Percentiles rank a stretch among this genome's conserved stretches.
phyloP scores from a whole-genome alignment of 2,797 vertebrate genomes.

The Squalus acanthias region DNA sequence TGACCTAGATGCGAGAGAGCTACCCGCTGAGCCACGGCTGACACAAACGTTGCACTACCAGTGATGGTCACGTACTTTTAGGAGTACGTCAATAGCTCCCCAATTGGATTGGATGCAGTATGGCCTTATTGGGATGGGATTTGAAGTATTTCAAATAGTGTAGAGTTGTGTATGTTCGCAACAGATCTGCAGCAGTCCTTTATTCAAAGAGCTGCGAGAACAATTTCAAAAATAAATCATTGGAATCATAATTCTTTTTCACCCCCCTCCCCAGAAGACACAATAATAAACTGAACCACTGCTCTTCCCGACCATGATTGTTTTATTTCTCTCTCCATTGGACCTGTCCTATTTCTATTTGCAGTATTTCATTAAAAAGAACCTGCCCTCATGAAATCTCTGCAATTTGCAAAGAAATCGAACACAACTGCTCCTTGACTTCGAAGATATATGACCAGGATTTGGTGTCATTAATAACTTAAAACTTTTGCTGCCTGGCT shows the following conservation, averaged over 20 bases:
- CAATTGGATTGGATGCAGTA: not conserved
- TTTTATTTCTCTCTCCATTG: conserved; percentile 6
- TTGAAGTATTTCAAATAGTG: not conserved
- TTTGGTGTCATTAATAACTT: conserved; percentile 51
- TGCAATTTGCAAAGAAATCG: conserved; percentile 34
- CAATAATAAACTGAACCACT: conserved; percentile 3
- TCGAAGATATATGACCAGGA: conserved; percentile 48
- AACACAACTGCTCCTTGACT: conserved; percentile 42
- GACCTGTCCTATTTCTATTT: conserved; percentile 26
- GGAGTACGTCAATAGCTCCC: not conserved
- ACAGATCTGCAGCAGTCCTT: not conserved
- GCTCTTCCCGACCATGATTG: not conserved
- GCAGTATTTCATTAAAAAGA: conserved; percentile 32
- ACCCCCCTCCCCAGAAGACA: not conserved
- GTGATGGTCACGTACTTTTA: too few relatives aligned
- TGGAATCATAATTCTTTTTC: conserved; percentile 21
- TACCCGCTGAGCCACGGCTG: not conserved
- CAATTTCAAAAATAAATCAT: not conserved
- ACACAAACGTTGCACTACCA: not conserved
- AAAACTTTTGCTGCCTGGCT: conserved; percentile 46
- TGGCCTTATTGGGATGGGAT: not conserved
- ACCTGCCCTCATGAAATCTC: conserved; percentile 20
- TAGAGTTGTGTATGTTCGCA: not conserved
- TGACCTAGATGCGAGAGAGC: not conserved
- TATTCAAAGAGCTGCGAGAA: conserved; percentile 13